Evolutionary conservation across 2,113 vertebrate genomes (phyloP).

Genomic region (Syrrhaptes paradoxus): DNA sequence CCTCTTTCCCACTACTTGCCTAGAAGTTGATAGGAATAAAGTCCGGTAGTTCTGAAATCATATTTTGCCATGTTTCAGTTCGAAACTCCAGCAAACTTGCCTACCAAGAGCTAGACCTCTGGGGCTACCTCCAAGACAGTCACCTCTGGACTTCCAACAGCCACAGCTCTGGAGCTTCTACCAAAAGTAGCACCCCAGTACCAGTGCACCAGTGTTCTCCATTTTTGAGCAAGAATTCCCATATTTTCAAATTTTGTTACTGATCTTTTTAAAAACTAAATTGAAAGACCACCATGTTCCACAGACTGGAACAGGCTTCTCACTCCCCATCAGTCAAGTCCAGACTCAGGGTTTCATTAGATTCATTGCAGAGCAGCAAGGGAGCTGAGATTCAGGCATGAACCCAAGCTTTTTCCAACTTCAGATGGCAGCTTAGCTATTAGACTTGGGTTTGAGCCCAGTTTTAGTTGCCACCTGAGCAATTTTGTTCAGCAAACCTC

Average conservation of each 20-base stretch:
- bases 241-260: background rate
- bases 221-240: background rate
- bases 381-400: background rate
- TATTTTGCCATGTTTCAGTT: background rate
- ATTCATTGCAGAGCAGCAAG: background rate
- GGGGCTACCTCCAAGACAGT: background rate
- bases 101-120: background rate
- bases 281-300: background rate
- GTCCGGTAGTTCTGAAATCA: background rate
- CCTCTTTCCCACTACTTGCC: background rate
- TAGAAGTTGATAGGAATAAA: background rate
- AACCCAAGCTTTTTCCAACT: background rate
- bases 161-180: background rate
- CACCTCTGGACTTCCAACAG: background rate
- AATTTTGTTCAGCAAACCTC: background rate
- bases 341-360: background rate
- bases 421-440: background rate
- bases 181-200: background rate
- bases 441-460: conserved; percentile 26
- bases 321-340: background rate
- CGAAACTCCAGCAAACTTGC: background rate
- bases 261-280: background rate
- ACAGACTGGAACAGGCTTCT: background rate
- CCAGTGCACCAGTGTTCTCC: background rate
- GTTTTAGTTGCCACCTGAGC: background rate